Evolutionary conservation across 2,113 vertebrate species (phyloP).

Genomic region (Trogon surrucura): DNA sequence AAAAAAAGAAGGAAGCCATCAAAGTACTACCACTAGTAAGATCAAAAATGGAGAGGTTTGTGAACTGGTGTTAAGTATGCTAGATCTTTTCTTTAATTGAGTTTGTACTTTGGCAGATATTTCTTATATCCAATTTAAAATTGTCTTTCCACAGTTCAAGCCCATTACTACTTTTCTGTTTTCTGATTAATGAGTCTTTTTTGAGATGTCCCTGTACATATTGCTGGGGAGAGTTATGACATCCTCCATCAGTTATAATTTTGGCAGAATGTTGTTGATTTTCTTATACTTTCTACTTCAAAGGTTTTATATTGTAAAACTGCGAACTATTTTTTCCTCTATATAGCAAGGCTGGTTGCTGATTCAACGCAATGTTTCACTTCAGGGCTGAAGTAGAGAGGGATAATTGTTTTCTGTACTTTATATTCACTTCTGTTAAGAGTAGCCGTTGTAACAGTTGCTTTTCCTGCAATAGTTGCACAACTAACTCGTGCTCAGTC

Average conservation of each 20-base stretch:
- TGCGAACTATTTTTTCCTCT: not conserved
- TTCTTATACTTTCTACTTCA: not conserved
- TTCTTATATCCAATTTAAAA: not conserved
- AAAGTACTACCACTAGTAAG: not conserved
- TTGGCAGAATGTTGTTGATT: not conserved
- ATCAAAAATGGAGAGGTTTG: rapidly evolving
- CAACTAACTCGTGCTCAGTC: not conserved
- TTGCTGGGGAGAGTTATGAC: not conserved
- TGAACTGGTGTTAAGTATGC: not conserved
- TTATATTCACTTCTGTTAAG: not conserved
- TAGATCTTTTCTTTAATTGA: not conserved
- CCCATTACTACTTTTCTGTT: not conserved
- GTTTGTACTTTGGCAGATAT: not conserved
- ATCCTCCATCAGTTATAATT: not conserved
- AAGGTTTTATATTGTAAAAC: not conserved
- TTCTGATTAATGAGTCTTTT: not conserved
- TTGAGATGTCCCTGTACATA: not conserved
- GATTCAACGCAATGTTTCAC: not conserved
- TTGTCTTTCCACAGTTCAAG: not conserved
- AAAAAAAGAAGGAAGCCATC: not conserved
- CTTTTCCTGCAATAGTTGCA: not conserved
- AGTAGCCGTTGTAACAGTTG: not conserved
- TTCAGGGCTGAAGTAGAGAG: not conserved
- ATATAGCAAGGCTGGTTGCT: not conserved
- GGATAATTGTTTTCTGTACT: not conserved